These are phyloP conservation scores for Ceuthmochares aereus DNA, from an alignment of 2,113 vertebrate species.

Conservation along the genomic window DNA sequence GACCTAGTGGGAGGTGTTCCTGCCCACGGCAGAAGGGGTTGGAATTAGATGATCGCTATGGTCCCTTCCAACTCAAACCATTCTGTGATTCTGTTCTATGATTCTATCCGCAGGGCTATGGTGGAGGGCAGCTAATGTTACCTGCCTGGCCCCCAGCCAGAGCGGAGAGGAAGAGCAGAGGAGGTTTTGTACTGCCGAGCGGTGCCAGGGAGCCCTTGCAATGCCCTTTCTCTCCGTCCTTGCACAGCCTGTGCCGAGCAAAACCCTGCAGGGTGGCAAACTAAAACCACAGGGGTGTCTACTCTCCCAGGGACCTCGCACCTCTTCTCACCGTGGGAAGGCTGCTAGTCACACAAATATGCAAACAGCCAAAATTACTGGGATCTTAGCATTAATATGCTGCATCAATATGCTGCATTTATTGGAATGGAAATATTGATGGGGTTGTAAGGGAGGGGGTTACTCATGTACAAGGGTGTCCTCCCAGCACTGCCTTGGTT, in stretches of 20 bases:
- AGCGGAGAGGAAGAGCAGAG: not conserved
- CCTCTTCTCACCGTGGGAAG: rapidly evolving
- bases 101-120: not conserved
- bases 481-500: not conserved
- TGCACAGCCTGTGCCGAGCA: rapidly evolving
- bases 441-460: no score
- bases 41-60: no score
- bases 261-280: rapidly evolving
- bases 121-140: not conserved
- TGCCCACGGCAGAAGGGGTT: no score
- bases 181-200: not conserved
- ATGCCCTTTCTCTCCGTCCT: not conserved
- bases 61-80: no score
- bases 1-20: no score
- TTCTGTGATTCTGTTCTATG: no score
- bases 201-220: not conserved
- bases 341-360: rapidly evolving
- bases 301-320: not conserved
- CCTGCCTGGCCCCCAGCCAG: slow-evolving; percentile 2
- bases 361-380: rapidly evolving
- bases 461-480: rapidly evolving
- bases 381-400: rapidly evolving
- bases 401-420: rapidly evolving
- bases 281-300: rapidly evolving
- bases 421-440: rapidly evolving